Evolutionary conservation across 2,113 vertebrate genomes (phyloP), one percentile per base, ranked within the genome.

Genomic region (Lepus timidus): DNA sequence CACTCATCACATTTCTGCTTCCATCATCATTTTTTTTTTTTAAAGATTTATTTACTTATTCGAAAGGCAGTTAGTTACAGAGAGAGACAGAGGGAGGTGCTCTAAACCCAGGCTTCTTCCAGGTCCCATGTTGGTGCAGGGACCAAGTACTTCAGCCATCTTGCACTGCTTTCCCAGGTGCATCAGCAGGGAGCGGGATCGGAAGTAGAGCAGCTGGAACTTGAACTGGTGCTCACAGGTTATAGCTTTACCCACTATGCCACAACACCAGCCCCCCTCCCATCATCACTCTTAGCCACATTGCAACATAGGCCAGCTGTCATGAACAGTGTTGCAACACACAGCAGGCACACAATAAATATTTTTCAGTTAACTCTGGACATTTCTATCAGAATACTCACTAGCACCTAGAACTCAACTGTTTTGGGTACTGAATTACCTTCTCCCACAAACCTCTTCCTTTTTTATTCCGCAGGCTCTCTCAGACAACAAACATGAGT

Each of bases 391-490:
- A 58, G 19, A 58, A 58, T 58, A 58, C 25, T 84, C 31, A 62
- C 36, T 75, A 88, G 36, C 13, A 92, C 14, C 22, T 22, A 44
- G 49, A 93, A 44, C 58, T 74, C 39, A 74, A 71, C 6, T 88
- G 55, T 62, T 96, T 44, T 75, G 82, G 52, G 27, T 65, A 86
- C 71, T 20, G 22, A 91, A 81, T 83, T 87, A 68, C 67, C 81
- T 83, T 89, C 65, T 64, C 85, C 25, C 74, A 55, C 62, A 92
- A 74, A 87, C 92, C 58, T 90, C n/a, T 90, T 79, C 52, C 52
- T 93, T 83, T 36, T 49, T 10, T 58, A 83, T 29, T 87, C 6
- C 13, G 70, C 62, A n/a, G 17, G 29, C 10, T 96, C 49, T 87
- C 90, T 65, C 79, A 93, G 88, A 82, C 33, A 58, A 79, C 87